Base-by-base conservation (phyloP, 2,113 vertebrate genomes). In the Lepisosteus oculatus region DNA sequence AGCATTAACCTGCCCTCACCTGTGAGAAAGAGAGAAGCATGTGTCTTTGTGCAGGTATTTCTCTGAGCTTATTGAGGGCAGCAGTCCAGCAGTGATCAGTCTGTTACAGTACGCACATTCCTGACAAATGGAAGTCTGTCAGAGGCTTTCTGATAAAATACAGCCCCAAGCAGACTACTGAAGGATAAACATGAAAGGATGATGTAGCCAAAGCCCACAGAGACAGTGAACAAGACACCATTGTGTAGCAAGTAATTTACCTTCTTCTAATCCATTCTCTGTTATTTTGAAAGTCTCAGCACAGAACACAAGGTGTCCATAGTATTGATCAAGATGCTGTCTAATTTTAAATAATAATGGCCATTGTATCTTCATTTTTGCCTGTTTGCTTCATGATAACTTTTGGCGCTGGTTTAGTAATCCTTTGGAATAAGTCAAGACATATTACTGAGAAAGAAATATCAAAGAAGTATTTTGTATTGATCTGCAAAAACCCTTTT, bases 131-230 rank as follows among this genome's bases (percentile, higher is more conserved):
- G 55, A 56, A 15, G 42, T 72, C 15, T 76, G 82, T 61, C 77
- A 83, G 79, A 75, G 65, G 72, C 75, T 79, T 65, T 75, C 67
- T 79, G 81, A 85, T 67, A 79, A 68, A 80, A 72, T 65, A 56
- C 70, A 63, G 74, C 85, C 83, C 79, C 68, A 74, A 86, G 79
- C 80, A 65, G 67, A 47, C 72, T 65, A 69, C 68, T 51, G 66
- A 74, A 66, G 51, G 65, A 67, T 69, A 79, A 81, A 81, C 83
- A 85, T 17, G 64, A 72, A 67, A 44, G 74, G 71, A 69, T 74
- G 74, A 79, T 74, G 15, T 73, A 62, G 70, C 41, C 62, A 55
- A 67, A 61, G 74, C 70, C 72, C 78, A 51, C 66, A 41, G 65
- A 64, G 57, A 68, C 13, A 63, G 6, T 8, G 15, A 41, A 56